phyloP scores from a whole-genome alignment of 2,797 vertebrate genomes.

The Arrhamphus sclerolepis region DNA sequence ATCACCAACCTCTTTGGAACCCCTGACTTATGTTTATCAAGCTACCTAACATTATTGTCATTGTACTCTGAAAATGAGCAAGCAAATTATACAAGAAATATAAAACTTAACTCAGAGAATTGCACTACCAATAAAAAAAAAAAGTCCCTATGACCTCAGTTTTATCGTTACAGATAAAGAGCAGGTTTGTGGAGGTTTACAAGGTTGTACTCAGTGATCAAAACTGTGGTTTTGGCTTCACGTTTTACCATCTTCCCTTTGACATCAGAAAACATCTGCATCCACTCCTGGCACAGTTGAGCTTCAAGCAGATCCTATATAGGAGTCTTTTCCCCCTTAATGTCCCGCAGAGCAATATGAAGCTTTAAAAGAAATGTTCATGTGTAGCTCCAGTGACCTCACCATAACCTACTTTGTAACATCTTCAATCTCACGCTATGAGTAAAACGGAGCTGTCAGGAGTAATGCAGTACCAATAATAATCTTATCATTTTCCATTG shows the following conservation, averaged over 20 bases:
- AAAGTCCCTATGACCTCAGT: not conserved
- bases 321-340: not conserved
- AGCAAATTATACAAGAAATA: too few species aligned
- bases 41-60: too few species aligned
- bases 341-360: not conserved
- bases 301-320: constrained; percentile 5
- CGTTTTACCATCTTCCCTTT: not conserved
- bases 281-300: constrained; percentile 1
- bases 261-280: constrained; percentile 3
- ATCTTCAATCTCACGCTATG: constrained; percentile 2
- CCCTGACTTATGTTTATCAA: not conserved
- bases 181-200: not conserved
- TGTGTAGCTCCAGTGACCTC: not conserved
- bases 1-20: not conserved
- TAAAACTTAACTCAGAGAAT: not conserved
- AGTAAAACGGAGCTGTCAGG: constrained; percentile 1
- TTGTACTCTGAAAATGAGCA: too few species aligned
- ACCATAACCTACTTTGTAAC: not conserved
- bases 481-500: constrained; percentile 1
- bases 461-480: not conserved
- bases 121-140: not conserved
- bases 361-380: not conserved
- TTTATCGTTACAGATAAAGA: not conserved
- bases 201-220: not conserved
- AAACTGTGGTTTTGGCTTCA: not conserved